A percentile compares a stretch with the other conserved stretches of the same genome.
Conservation (phyloP, 2,797 vertebrate genomes). For the Anas bernieri region DNA sequence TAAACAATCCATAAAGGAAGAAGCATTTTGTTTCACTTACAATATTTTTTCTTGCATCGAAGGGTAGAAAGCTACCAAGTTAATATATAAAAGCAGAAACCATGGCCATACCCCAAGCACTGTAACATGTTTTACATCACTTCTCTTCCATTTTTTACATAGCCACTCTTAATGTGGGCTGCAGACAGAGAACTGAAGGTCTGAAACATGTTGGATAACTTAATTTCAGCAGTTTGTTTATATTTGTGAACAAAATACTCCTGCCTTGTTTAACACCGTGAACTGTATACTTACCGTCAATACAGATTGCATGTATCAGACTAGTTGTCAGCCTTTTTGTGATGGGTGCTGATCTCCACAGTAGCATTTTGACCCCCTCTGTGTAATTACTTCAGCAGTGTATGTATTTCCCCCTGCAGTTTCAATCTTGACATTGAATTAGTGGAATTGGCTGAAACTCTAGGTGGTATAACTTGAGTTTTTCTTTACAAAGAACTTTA, state of each 20-base stretch:
- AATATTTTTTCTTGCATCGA: not conserved
- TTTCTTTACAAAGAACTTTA: not conserved
- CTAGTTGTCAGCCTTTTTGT: not conserved
- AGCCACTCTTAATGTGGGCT: not conserved
- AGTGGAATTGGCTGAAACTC: not conserved
- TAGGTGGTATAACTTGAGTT: not conserved
- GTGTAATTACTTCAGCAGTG: not conserved
- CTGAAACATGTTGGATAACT: not conserved
- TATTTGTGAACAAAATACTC: not conserved
- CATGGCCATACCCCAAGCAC: not conserved
- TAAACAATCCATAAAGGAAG: not conserved
- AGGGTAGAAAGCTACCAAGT: not conserved
- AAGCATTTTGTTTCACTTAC: not conserved
- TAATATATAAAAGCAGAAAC: not conserved
- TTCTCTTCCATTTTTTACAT: not conserved
- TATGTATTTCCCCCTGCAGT: not conserved
- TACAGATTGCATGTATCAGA: not conserved
- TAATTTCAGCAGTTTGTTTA: conserved; percentile 25
- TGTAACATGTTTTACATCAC: not conserved
- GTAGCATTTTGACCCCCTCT: not conserved
- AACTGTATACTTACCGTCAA: not conserved
- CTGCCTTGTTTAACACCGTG: not conserved
- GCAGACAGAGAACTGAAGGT: conserved; percentile 6
- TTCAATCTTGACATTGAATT: not conserved
- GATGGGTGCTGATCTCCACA: not conserved